phyloP scores from a whole-genome alignment of 2,113 vertebrate genomes.

The Microtus ochrogaster region DNA sequence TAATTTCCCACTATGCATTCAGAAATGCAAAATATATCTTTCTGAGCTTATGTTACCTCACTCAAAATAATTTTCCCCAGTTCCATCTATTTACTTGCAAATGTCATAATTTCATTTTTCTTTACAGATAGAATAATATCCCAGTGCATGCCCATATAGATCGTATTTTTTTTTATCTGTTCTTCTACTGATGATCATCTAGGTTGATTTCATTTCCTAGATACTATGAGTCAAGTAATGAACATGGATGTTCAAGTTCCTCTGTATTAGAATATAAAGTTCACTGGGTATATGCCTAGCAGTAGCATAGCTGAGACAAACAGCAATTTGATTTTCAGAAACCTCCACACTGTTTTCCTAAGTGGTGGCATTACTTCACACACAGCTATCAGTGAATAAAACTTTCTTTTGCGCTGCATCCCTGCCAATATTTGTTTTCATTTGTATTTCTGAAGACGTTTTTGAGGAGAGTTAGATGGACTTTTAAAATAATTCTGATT shows the following conservation, averaged over 20 bases:
- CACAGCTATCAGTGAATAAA: background rate
- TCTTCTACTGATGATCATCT: background rate
- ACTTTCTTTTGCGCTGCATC: background rate
- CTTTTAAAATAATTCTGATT: background rate
- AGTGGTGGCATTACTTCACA: no score
- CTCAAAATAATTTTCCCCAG: background rate
- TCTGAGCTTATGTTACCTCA: background rate
- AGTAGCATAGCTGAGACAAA: background rate
- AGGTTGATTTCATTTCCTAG: background rate
- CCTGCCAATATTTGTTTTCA: background rate
- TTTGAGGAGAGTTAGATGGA: no score
- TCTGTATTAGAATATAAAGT: background rate
- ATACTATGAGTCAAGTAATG: background rate
- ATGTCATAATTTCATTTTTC: background rate
- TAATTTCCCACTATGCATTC: background rate
- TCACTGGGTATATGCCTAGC: no score
- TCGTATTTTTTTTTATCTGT: background rate
- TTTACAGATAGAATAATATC: background rate
- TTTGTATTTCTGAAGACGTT: background rate
- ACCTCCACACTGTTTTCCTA: background rate
- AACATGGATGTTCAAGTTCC: background rate
- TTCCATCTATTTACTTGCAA: background rate
- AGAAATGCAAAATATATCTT: slow-evolving; percentile 13
- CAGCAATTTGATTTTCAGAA: background rate
- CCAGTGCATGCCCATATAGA: background rate